Evolutionary conservation across 1,140 invertebrate species (phyloP).

Genomic region (Pseudachorutes palmiensis): DNA sequence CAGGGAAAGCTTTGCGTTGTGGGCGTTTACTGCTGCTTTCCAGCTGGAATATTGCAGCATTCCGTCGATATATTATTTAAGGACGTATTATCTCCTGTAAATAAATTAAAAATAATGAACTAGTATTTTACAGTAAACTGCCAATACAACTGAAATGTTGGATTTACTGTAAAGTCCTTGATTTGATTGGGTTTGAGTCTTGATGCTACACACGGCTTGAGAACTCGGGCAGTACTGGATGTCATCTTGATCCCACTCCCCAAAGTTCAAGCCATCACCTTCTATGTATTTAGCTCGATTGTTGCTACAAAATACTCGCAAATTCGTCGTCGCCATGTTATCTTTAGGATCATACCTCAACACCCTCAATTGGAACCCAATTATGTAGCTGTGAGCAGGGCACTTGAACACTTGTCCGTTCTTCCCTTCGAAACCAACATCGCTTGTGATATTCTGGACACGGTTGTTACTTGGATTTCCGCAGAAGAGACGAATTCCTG

Average conservation of each 20-base stretch:
- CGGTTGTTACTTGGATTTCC: not conserved
- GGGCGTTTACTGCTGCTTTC: too few species aligned
- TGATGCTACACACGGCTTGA: not conserved
- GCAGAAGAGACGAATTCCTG: constrained; percentile 23
- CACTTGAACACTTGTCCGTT: not conserved
- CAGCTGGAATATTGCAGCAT: too few species aligned
- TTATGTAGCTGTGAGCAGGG: not conserved
- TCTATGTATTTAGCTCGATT: not conserved
- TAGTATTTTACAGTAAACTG: not conserved
- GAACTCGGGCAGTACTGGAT: not conserved
- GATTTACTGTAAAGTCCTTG: not conserved
- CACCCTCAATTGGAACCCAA: not conserved
- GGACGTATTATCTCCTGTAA: not conserved
- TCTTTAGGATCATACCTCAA: not conserved
- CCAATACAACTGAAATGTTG: not conserved
- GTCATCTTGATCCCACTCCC: not conserved
- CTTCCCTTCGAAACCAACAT: not conserved
- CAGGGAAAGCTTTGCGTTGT: too few species aligned
- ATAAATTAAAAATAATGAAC: not conserved
- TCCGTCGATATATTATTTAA: too few species aligned
- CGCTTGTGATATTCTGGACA: not conserved
- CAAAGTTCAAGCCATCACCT: not conserved
- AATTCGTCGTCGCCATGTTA: not conserved
- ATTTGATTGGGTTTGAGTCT: not conserved
- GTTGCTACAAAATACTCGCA: not conserved